These are phyloP conservation scores for Danio tinwini DNA, from an alignment of 2,797 vertebrate genomes.

Conservation along the genomic window DNA sequence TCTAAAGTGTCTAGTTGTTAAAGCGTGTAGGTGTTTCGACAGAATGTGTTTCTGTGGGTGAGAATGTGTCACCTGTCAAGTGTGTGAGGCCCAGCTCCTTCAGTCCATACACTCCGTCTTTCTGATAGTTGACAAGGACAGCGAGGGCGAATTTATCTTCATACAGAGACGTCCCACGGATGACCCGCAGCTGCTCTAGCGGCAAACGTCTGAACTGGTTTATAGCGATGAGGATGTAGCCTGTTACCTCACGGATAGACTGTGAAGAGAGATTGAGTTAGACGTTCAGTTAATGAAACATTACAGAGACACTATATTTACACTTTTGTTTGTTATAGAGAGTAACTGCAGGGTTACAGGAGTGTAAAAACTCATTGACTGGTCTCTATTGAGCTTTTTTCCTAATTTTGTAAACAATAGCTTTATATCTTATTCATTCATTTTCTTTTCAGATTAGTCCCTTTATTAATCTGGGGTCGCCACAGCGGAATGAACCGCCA, in stretches of 20 bases:
- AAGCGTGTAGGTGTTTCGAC: neutral
- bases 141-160: constrained; percentile 88
- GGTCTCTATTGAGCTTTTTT: too few relatives aligned
- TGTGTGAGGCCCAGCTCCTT: constrained; percentile 92
- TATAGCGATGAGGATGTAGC: constrained; percentile 91
- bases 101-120: constrained; percentile 89
- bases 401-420: too few relatives aligned
- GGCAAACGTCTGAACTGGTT: constrained; percentile 93
- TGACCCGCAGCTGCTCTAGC: constrained; percentile 91
- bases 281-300: neutral
- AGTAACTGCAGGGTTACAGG: too few relatives aligned
- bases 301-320: neutral
- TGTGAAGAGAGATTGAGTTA: constrained; percentile 62
- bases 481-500: too few relatives aligned
- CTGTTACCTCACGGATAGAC: constrained; percentile 97
- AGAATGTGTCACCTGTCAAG: constrained; percentile 75
- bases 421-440: too few relatives aligned
- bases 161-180: constrained; percentile 91
- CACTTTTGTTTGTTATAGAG: too few relatives aligned
- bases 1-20: constrained; percentile 3
- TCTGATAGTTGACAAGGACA: constrained; percentile 95
- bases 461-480: too few relatives aligned
- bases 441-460: too few relatives aligned
- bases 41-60: neutral
- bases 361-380: too few relatives aligned